Base-by-base conservation (phyloP, 2,113 vertebrate genomes). In the Gymnobelideus leadbeateri region DNA sequence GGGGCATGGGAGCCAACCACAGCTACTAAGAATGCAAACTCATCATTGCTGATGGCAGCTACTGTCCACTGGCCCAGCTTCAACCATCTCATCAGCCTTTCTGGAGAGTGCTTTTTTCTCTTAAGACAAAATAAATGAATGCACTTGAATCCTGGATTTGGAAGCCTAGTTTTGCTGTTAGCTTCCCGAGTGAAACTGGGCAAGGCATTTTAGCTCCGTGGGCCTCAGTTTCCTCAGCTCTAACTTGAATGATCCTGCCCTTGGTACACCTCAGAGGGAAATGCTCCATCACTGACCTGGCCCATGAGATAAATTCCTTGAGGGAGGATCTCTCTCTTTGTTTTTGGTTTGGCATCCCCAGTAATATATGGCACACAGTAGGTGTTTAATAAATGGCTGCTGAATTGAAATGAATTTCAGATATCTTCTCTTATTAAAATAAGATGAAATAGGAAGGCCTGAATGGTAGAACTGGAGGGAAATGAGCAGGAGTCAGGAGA, bases 331-430 rank as follows among this genome's bases (percentile, higher is more conserved):
- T 37, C 61, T 16, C 37, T n/a, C 37, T 49, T 49, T 49, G 47
- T 68, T 68, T 37, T 68, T 68, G 61, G 37, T 14, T 77, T n/a
- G 61, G 4, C 5, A 77, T n/a, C 12, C 14, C 37, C 37, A n/a
- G 61, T 16, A n/a, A 68, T 5, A 31, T 37, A 28, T 68, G 31
- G 57, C 57, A 68, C 31, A 68, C 3, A 37, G 28, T 61, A 31
- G 57, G 57, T 3, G 3, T 31, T 61, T 28, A 77, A 77, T 31
- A 77, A 84, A 43, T n/a, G 19, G 6, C 8, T 84, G 12, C 50
- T 89, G 49, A 49, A 94, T 7, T 26, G 26, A 52, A 93, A 52
- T 89, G 89, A 90, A n/a, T 93, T 95, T 92, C 93, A 95, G 53
- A 95, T 1, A 26, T 47, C 51, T 92, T 91, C 46, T 52, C 46